phyloP scores from a whole-genome alignment of 2,888 invertebrate species.

The Amphipoea oculea region DNA sequence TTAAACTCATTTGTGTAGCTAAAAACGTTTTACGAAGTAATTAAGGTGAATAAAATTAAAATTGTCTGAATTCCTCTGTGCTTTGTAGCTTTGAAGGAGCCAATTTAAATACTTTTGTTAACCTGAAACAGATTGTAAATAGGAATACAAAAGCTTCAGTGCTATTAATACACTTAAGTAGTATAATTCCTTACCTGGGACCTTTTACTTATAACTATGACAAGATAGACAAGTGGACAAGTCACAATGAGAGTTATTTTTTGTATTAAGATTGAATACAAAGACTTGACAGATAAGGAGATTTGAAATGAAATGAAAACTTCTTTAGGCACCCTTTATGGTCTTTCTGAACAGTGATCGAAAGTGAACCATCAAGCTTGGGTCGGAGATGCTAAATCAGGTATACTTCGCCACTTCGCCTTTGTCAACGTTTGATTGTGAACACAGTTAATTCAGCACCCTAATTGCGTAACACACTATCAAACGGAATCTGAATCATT shows the following conservation, averaged over 20 bases:
- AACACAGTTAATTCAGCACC: too few species aligned
- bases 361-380: neutral
- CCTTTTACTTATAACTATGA: neutral
- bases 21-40: constrained; percentile 36
- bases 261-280: neutral
- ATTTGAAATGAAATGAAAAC: neutral
- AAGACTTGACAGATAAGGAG: neutral
- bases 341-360: neutral
- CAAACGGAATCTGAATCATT: too few species aligned
- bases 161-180: neutral
- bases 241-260: neutral
- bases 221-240: neutral
- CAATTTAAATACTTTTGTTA: constrained; percentile 27
- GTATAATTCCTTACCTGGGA: neutral
- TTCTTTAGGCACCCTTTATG: neutral
- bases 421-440: too few species aligned
- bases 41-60: constrained; percentile 16
- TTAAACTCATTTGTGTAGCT: constrained; percentile 16
- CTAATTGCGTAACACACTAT: too few species aligned
- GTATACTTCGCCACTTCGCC: neutral
- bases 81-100: neutral
- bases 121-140: constrained; percentile 10
- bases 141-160: constrained; percentile 13
- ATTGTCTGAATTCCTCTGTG: neutral
- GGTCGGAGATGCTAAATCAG: neutral